Evolutionary conservation across 2,797 vertebrate genomes (phyloP), one percentile per base, ranked within the genome.

Genomic region (Bradypodion ventrale): DNA sequence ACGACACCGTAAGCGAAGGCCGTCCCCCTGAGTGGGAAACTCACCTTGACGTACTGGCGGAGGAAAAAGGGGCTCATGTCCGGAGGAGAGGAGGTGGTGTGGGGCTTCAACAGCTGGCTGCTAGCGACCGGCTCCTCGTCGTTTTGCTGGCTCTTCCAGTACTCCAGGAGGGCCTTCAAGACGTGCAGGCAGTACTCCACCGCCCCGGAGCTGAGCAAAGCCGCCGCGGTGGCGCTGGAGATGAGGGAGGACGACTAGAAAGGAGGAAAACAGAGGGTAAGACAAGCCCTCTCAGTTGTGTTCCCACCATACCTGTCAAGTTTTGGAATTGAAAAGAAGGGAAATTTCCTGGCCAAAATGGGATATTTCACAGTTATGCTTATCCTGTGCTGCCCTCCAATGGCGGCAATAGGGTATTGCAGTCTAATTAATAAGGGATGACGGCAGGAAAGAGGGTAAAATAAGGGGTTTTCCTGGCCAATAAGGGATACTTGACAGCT

Each of bases 11-110:
- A n/a, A n/a, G n/a, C n/a, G n/a, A n/a, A n/a, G 29, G 37, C 16
- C 32, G 86, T n/a, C n/a, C n/a, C 1, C 4, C 2, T 65, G 21
- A 49, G 46, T 10, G 78, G 65, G n/a, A n/a, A 27, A 82, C 94
- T 94, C 94, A 99, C 99, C 98, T 99, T 99, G 88, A 99, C 99
- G 35, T 99, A 99, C 89, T 99, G 99, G 19, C 98, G 97, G 62
- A 99, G 96, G 93, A 99, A 99, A 90, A 99, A 99, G 0, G 99
- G 99, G 90, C 98, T 99, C 99, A 99, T 99, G 93, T 99, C 99
- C 0, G 99, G 99, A 0, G 98, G 98, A 49, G 98, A 99, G 29
- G 98, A 96, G 0, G 97, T 97, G 0, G 98, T 98, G 93, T 99
- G 99, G 32, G 99, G 98, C 77, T 98, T 98, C 79, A 99, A 97